These are phyloP conservation scores for Cygnus atratus DNA, from an alignment of 2,113 vertebrate genomes.

Conservation along the genomic window DNA sequence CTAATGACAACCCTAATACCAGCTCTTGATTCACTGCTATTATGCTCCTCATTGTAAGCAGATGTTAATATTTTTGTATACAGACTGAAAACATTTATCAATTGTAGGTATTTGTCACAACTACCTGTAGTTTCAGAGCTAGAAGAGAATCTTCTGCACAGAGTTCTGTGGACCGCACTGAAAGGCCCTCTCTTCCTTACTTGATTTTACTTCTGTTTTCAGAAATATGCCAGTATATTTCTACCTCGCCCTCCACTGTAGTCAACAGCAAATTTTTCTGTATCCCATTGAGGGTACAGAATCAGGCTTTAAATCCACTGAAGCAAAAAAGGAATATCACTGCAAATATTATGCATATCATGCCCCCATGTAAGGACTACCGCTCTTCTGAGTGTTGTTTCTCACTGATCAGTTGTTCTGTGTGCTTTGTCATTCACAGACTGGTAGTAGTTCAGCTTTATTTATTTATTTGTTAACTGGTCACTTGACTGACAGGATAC, in stretches of 20 bases:
- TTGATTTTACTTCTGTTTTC: not conserved
- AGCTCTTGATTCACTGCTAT: not conserved
- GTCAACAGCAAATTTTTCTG: not conserved
- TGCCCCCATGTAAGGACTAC: not conserved
- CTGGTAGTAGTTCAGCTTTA: not conserved
- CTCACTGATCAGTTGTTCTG: not conserved
- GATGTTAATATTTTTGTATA: not conserved
- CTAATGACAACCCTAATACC: not conserved
- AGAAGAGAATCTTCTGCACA: not conserved
- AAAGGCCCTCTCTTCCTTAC: not conserved
- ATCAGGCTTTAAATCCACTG: not conserved
- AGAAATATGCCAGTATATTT: not conserved
- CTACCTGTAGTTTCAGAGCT: not conserved
- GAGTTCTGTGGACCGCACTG: not conserved
- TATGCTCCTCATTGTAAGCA: not conserved
- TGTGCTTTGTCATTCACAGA: not conserved
- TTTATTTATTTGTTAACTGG: not conserved
- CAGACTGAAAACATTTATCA: not conserved
- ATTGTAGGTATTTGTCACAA: not conserved
- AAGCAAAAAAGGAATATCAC: not conserved
- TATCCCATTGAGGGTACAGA: not conserved
- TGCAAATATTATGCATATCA: not conserved
- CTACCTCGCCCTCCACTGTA: not conserved
- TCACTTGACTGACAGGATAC: not conserved
- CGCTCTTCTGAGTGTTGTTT: not conserved